Percentiles rank a stretch among this genome's conserved stretches.
phyloP scores from a whole-genome alignment of 2,888 invertebrate genomes.

The Sisyra terminalis region DNA sequence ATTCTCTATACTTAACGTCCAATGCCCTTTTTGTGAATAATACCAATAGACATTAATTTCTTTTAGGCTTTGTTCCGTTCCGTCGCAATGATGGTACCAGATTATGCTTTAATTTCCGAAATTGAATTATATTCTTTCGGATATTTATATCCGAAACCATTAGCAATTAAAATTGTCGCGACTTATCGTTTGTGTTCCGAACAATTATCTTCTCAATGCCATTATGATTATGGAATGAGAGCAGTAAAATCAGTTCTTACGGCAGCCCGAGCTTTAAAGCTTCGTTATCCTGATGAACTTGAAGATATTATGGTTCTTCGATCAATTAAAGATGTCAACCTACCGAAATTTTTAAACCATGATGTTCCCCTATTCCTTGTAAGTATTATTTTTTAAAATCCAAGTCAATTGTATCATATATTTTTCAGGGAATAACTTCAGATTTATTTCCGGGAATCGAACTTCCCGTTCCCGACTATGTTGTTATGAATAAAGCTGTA shows the following conservation, averaged over 20 bases:
- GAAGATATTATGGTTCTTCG: conserved; percentile 77
- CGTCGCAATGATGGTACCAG: conserved; percentile 97
- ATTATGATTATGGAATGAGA: conserved; percentile 94
- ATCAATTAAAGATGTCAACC: conserved; percentile 86
- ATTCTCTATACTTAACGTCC: too few relatives aligned
- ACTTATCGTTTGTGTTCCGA: conserved; percentile 88
- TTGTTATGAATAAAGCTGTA: conserved; percentile 44
- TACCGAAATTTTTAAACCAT: conserved; percentile 83
- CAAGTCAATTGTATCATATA: neutral
- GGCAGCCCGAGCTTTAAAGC: conserved; percentile 80
- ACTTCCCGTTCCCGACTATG: conserved; percentile 66
- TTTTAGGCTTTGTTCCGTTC: conserved; percentile 66
- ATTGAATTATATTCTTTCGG: conserved; percentile 88
- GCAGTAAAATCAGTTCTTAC: conserved; percentile 87
- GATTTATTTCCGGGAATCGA: conserved; percentile 82
- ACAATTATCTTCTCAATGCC: conserved; percentile 82
- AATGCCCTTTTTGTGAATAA: too few relatives aligned
- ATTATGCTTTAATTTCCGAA: conserved; percentile 88
- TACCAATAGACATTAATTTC: neutral
- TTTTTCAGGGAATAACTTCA: conserved; percentile 69
- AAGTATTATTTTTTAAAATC: conserved; percentile 13
- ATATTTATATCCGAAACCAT: conserved; percentile 70
- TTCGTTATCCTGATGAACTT: conserved; percentile 73
- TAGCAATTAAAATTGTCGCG: conserved; percentile 88
- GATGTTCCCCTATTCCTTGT: conserved; percentile 77